phyloP scores from a whole-genome alignment of 1,140 invertebrate species.

The Alviniconcha marisindica region DNA sequence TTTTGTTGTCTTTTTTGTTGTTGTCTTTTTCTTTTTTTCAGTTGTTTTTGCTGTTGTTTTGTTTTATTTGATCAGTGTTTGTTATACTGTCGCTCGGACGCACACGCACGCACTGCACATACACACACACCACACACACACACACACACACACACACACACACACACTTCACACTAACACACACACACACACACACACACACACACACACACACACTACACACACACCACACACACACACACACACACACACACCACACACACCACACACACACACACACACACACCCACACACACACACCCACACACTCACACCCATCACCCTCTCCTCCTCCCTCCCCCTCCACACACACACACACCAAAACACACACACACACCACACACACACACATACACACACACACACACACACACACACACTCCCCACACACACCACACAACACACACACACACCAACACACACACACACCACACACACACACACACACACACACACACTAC shows the following conservation, averaged over 20 bases:
- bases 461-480: too few species aligned
- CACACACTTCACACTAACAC: background rate
- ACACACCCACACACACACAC: background rate
- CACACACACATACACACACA: background rate
- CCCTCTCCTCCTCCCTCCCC: too few species aligned
- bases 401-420: too few species aligned
- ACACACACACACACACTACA: conserved; percentile 9
- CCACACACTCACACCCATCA: too few species aligned
- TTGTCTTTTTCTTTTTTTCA: too few species aligned
- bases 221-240: conserved; percentile 4
- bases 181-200: background rate
- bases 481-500: too few species aligned
- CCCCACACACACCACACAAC: too few species aligned
- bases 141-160: conserved; percentile 8
- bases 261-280: background rate
- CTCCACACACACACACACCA: conserved; percentile 16
- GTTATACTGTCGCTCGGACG: background rate
- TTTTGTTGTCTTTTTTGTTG: too few species aligned
- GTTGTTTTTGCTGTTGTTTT: too few species aligned
- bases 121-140: conserved; percentile 1
- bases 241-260: background rate
- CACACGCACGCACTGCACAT: conserved; percentile 4
- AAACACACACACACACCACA: conserved; percentile 3
- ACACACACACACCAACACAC: too few species aligned
- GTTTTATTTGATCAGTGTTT: too few species aligned